Evolutionary conservation across 1,140 invertebrate genomes (phyloP).

Genomic region (Yoshiicerus persimilis): DNA sequence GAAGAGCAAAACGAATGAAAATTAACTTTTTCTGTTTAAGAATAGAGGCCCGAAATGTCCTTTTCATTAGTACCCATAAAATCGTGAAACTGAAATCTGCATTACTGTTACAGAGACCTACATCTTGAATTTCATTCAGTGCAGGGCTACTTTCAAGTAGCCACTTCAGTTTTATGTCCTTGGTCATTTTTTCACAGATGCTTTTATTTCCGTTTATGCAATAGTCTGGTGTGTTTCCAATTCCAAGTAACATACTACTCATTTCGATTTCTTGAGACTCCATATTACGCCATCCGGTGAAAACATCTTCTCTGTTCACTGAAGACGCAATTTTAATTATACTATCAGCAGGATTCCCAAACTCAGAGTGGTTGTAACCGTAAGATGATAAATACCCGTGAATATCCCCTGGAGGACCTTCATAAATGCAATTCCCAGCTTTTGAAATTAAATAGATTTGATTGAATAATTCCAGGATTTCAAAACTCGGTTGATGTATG

Average conservation of each 20-base stretch:
- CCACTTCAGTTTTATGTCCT: background rate
- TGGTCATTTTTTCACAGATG: conserved; percentile 22
- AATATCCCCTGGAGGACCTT: background rate
- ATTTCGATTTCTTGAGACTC: background rate
- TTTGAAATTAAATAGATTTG: background rate
- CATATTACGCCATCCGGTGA: background rate
- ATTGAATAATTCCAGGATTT: background rate
- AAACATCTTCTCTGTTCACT: background rate
- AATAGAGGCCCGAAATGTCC: background rate
- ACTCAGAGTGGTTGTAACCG: background rate
- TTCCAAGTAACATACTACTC: background rate
- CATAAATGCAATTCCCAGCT: conserved; percentile 5
- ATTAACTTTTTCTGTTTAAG: conserved; percentile 16
- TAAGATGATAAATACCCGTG: too few species aligned
- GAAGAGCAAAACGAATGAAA: background rate
- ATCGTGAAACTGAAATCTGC: background rate
- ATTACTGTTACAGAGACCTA: conserved; percentile 9
- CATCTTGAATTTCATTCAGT: background rate
- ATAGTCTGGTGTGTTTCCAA: too few species aligned
- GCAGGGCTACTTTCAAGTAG: background rate
- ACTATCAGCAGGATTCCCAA: background rate
- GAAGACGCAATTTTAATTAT: conserved; percentile 26
- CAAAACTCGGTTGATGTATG: conserved; percentile 29
- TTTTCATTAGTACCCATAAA: background rate
- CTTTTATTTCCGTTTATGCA: background rate